Conservation (phyloP, 2,797 vertebrate species). For the Craterocephalus amniculus region DNA sequence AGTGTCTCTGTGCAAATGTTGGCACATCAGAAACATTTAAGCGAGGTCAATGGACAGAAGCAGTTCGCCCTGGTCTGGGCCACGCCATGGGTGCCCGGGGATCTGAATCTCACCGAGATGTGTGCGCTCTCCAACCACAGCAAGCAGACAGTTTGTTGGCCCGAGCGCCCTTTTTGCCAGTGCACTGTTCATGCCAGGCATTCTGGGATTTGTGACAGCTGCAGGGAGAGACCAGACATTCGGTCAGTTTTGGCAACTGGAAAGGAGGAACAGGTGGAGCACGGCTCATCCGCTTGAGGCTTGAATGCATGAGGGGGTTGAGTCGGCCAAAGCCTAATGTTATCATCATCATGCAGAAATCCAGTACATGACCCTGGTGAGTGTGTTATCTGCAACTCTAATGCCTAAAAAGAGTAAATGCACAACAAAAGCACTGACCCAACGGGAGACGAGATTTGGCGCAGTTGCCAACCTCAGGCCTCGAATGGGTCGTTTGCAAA, state of each 20-base stretch:
- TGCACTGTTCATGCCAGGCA: slow-evolving; percentile 59
- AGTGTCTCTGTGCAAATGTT: slow-evolving; percentile 61
- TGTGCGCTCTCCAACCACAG: slow-evolving; percentile 25
- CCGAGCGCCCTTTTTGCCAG: slow-evolving; percentile 20
- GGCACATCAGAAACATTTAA: slow-evolving; percentile 38
- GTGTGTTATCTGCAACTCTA: slow-evolving; percentile 21
- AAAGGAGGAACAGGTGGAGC: slow-evolving; percentile 73
- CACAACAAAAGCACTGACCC: slow-evolving; percentile 19
- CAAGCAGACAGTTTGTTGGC: slow-evolving; percentile 50
- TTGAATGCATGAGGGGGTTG: slow-evolving; percentile 43
- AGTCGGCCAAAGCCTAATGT: slow-evolving; percentile 60
- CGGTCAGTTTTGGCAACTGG: slow-evolving; percentile 69
- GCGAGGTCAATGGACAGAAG: slow-evolving; percentile 39
- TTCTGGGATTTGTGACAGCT: slow-evolving; percentile 75
- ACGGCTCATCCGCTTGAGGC: slow-evolving; percentile 63
- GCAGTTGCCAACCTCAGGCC: neutral
- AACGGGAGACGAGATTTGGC: slow-evolving; percentile 2
- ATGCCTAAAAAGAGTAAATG: slow-evolving; percentile 58
- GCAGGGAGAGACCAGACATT: slow-evolving; percentile 64
- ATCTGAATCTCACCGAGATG: slow-evolving; percentile 20
- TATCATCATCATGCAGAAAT: slow-evolving; percentile 66
- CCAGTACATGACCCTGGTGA: slow-evolving; percentile 45
- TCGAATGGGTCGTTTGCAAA: neutral
- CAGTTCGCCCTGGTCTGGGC: slow-evolving; percentile 15
- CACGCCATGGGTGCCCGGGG: slow-evolving; percentile 38